phyloP scores from a whole-genome alignment of 2,888 invertebrate genomes.

The Acrocyrtus sp. region DNA sequence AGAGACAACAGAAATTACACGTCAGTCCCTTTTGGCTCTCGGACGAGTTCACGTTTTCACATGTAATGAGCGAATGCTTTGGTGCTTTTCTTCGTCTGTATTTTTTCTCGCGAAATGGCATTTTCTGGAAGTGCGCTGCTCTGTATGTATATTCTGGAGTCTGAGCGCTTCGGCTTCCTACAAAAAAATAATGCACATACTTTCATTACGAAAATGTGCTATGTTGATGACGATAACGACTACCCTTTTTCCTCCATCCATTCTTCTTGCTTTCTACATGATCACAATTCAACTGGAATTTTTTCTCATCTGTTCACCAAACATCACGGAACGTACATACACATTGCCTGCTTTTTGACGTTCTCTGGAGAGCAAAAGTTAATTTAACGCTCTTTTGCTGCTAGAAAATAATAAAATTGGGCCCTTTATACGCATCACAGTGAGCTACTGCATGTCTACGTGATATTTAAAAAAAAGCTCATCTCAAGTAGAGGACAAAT shows the following conservation, averaged over 20 bases:
- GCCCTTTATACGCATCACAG: no score
- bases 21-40: slow-evolving; percentile 17
- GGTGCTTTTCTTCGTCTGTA: slow-evolving; percentile 9
- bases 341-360: slow-evolving; percentile 48
- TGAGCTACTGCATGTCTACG: no score
- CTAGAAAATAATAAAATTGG: slow-evolving; percentile 54
- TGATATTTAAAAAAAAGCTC: no score
- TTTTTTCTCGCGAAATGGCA: slow-evolving; percentile 23
- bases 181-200: no score
- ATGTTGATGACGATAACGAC: slow-evolving; percentile 33
- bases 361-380: slow-evolving; percentile 60
- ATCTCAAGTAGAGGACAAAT: no score
- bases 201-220: no score
- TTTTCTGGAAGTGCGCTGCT: slow-evolving; percentile 21
- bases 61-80: no score
- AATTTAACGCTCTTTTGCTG: slow-evolving; percentile 63
- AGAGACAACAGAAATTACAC: slow-evolving; percentile 48
- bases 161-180: no score
- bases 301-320: slow-evolving; percentile 2
- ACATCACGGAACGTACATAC: no score
- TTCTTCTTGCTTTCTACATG: slow-evolving; percentile 45
- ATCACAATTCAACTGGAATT: slow-evolving; percentile 26
- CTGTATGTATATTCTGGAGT: no score
- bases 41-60: no score
- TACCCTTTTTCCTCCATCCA: slow-evolving; percentile 28